Conservation (phyloP, 2,888 invertebrate genomes). For the Cancer borealis region DNA sequence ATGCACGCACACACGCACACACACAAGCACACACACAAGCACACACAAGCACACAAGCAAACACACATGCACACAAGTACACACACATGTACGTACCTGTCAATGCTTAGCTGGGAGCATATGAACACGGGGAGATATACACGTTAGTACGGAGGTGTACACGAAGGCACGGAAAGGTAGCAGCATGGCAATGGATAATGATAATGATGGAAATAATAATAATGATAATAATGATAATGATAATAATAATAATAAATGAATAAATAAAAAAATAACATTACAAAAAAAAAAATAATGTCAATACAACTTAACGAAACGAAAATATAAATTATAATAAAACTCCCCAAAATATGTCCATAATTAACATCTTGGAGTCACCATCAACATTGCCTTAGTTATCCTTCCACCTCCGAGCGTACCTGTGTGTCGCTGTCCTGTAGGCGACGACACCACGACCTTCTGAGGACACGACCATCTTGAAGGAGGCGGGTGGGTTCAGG, state of each 20-base stretch:
- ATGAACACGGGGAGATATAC: neutral
- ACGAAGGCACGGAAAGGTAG: neutral
- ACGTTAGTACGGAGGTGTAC: neutral
- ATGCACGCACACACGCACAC: neutral
- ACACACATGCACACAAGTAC: neutral
- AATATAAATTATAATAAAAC: too few relatives aligned
- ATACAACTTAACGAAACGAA: too few relatives aligned
- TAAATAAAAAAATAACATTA: neutral
- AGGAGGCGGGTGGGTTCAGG: neutral
- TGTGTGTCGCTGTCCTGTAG: neutral
- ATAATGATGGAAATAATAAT: neutral
- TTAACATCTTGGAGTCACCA: too few relatives aligned
- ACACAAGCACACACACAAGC: neutral
- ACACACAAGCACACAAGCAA: neutral
- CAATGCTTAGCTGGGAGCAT: neutral
- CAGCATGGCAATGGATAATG: neutral
- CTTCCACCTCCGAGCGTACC: neutral
- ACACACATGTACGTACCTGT: neutral
- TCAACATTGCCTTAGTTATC: too few relatives aligned
- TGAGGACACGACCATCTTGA: too few relatives aligned
- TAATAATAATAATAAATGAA: neutral
- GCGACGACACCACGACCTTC: too few relatives aligned
- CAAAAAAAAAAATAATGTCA: neutral
- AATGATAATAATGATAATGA: neutral
- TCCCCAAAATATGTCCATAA: too few relatives aligned